phyloP scores from a whole-genome alignment of 2,113 vertebrate genomes.

The Spermophilus dauricus region DNA sequence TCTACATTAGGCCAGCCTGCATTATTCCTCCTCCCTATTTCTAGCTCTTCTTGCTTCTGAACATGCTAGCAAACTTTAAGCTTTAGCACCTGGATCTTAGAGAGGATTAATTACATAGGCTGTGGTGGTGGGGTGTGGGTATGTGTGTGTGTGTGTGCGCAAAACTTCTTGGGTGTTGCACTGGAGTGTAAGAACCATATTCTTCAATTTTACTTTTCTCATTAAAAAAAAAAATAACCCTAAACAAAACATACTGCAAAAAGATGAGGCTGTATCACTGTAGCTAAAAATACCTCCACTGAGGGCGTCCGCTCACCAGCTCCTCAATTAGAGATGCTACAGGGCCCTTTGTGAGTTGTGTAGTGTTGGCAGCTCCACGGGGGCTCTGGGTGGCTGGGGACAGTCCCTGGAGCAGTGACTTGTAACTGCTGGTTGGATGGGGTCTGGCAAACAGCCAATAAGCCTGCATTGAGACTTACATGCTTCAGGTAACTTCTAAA shows the following conservation, averaged over 20 bases:
- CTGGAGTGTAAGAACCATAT: constrained; percentile 28
- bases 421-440: constrained; percentile 7
- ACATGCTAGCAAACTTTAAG: constrained; percentile 51
- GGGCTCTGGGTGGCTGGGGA: constrained; percentile 56
- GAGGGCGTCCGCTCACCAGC: constrained; percentile 68
- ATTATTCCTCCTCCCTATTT: constrained; percentile 10
- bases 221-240: constrained; percentile 68
- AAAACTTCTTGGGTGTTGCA: constrained; percentile 64
- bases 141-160: neutral
- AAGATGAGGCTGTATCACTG: constrained; percentile 74
- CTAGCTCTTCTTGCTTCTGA: constrained; percentile 47
- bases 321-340: constrained; percentile 77
- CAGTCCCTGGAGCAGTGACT: constrained; percentile 62
- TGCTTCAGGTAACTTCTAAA: neutral
- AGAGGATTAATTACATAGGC: constrained; percentile 61
- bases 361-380: constrained; percentile 69
- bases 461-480: neutral
- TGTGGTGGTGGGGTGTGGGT: neutral
- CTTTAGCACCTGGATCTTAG: constrained; percentile 45
- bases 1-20: constrained; percentile 6
- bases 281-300: constrained; percentile 78
- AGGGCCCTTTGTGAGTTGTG: constrained; percentile 73
- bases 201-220: constrained; percentile 72
- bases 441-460: neutral
- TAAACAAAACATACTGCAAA: constrained; percentile 75